phyloP scores from a whole-genome alignment of 2,113 vertebrate species.

The Hypanus sabinus region DNA sequence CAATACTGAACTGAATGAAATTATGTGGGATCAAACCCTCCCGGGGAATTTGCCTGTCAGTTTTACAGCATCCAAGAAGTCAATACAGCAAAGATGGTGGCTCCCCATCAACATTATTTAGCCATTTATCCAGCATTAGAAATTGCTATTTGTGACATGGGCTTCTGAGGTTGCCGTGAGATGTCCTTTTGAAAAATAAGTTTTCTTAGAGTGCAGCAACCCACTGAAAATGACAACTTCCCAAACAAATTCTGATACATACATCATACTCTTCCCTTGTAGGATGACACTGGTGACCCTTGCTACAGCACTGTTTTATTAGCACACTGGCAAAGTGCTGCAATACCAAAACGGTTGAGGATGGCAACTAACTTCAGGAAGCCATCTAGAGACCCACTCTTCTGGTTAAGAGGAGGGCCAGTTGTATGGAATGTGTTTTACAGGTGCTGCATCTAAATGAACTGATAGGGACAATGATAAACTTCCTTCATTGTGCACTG shows the following conservation, averaged over 20 bases:
- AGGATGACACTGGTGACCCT: background rate
- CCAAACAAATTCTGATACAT: background rate
- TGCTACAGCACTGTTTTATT: background rate
- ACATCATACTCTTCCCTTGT: background rate
- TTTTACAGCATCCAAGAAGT: background rate
- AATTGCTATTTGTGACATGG: background rate
- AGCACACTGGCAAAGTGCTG: background rate
- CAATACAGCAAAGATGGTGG: background rate
- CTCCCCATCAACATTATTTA: background rate
- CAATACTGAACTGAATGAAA: background rate
- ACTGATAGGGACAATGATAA: background rate
- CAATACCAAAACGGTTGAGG: background rate
- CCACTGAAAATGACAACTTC: background rate
- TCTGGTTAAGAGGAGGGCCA: background rate
- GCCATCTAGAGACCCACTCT: background rate
- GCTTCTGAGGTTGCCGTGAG: background rate
- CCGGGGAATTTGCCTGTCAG: background rate
- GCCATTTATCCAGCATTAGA: background rate
- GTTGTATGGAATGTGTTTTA: background rate
- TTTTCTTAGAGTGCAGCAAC: background rate
- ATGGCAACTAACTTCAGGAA: background rate
- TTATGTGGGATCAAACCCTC: background rate
- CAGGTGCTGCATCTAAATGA: background rate
- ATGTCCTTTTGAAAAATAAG: background rate
- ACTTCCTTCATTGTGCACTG: background rate